Evolutionary conservation across 2,797 vertebrate species (phyloP), one percentile per base, ranked within the genome.

Genomic region (Parauchenoglanis ngamensis): DNA sequence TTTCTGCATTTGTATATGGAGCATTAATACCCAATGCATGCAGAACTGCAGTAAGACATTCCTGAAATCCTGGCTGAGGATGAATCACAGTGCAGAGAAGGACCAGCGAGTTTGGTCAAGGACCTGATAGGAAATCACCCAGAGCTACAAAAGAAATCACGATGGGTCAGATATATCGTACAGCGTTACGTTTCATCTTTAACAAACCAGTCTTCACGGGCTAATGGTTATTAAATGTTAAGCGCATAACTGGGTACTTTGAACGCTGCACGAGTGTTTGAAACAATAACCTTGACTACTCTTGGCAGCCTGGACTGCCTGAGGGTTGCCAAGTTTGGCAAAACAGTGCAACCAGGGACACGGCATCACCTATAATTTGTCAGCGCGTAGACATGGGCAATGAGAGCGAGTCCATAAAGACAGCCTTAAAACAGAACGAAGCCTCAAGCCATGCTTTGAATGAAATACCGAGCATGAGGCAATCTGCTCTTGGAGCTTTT

Each of bases 281-380:
- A 80, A 73, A 73, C 54, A 35, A 85, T 85, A 88, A 85, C 83
- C 67, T 88, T 85, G 87, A 80, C 65, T 81, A 63, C n/a, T 57
- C 56, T 81, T 88, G 87, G 77, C 87, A 81, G 68, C 11, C 56
- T 52, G 52, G 21, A 68, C 56, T 23, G 87, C 76, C 77, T n/a
- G 19, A 52, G 56, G 76, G 40, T 59, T 81, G 65, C 78, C 83
- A 81, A 65, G 63, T 80, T 85, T 54, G 15, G 70, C 52, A 54
- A 80, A 72, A 70, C 40, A 31, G 23, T 25, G 7, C 52, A 61
- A 35, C 0, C 46, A 52, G 40, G 52, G 84, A 87, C 12, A 35
- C 76, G 7, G 5, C n/a, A 52, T 88, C 76, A 57, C 59, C 28
- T 72, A 59, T 52, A 79, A 72, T 75, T 31, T 73, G 40, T 56